These are phyloP conservation scores for Adineta ricciae DNA, from an alignment of 2,888 invertebrate species.

Conservation along the genomic window DNA sequence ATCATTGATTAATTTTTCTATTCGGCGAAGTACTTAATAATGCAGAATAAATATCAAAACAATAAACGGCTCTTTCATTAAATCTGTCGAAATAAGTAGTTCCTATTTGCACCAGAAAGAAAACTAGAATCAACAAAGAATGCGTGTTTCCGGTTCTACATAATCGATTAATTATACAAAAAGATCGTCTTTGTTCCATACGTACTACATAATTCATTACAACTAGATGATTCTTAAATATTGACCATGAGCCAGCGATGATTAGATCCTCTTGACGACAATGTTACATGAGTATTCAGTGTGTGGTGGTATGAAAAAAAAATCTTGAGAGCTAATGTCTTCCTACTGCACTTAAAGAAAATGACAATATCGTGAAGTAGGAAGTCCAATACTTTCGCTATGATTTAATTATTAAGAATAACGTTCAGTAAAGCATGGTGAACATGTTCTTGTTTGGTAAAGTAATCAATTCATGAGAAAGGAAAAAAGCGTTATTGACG, in stretches of 20 bases:
- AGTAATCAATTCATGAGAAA: no score
- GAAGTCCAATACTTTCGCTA: no score
- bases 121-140: neutral
- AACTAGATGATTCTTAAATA: neutral
- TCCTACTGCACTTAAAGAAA: no score
- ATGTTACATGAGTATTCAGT: neutral
- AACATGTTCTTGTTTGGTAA: no score
- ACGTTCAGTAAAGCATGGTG: no score
- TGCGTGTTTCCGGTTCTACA: neutral
- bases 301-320: no score
- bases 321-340: no score
- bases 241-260: neutral
- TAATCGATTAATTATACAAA: neutral
- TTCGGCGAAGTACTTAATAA: neutral
- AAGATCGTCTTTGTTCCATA: neutral
- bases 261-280: neutral
- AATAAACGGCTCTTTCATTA: neutral
- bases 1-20: neutral
- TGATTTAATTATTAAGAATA: no score
- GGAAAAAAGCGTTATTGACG: no score
- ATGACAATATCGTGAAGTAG: no score
- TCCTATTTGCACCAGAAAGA: neutral
- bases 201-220: neutral
- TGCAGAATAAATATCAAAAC: neutral
- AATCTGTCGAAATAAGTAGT: neutral